Evolutionary conservation across 2,113 vertebrate species (phyloP).

Genomic region (Melanotaenia duboulayi): DNA sequence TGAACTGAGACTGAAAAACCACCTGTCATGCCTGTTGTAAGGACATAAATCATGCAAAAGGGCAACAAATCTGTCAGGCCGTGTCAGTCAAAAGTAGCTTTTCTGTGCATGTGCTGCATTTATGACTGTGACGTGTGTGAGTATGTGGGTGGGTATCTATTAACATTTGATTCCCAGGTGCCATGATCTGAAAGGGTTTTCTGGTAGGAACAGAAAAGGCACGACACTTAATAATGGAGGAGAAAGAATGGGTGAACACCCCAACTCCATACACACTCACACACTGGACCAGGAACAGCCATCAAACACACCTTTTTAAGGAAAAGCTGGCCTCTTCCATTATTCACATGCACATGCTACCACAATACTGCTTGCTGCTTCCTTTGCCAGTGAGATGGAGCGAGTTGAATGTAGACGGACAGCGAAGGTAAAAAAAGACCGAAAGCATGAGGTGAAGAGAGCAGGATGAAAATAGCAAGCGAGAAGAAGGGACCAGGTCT

Average conservation of each 20-base stretch:
- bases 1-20: conserved; percentile 30
- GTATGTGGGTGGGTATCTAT: conserved; percentile 47
- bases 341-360: conserved; percentile 68
- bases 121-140: conserved; percentile 30
- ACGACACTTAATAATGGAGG: conserved; percentile 73
- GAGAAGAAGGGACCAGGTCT: conserved; percentile 32
- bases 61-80: conserved; percentile 46
- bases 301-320: conserved; percentile 74
- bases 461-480: conserved; percentile 56
- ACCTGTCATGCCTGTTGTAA: conserved; percentile 44
- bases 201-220: conserved; percentile 62
- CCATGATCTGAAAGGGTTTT: conserved; percentile 74
- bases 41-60: conserved; percentile 60
- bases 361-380: conserved; percentile 37
- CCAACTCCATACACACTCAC: conserved; percentile 35
- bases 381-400: conserved; percentile 47
- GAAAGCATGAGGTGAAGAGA: conserved; percentile 42
- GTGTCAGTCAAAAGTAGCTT: conserved; percentile 50
- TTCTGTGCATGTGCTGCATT: conserved; percentile 17
- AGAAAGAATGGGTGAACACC: conserved; percentile 52
- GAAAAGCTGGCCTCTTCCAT: conserved; percentile 66
- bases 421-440: conserved; percentile 32
- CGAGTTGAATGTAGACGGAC: conserved; percentile 47
- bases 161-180: conserved; percentile 74
- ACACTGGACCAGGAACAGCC: conserved; percentile 44